Evolutionary conservation across 2,113 vertebrate genomes (phyloP).

Genomic region (Leuciscus idus): DNA sequence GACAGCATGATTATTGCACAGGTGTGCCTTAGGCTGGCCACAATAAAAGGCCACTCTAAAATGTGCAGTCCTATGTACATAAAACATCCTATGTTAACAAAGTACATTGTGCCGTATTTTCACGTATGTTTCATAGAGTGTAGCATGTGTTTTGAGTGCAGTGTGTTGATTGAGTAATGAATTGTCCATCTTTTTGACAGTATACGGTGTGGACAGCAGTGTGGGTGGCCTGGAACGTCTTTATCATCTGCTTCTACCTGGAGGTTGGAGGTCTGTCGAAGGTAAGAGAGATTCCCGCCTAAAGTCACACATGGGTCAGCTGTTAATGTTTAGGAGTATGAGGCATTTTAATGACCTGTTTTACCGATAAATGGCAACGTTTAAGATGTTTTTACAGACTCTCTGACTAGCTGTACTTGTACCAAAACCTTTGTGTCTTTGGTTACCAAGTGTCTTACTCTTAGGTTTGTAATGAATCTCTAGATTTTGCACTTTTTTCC

Average conservation of each 20-base stretch:
- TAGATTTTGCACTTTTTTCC: too few species aligned
- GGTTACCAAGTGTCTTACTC: neutral
- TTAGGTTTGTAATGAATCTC: neutral
- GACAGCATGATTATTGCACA: too few species aligned
- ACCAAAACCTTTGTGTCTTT: neutral
- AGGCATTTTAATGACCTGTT: conserved; percentile 5
- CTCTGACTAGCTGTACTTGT: conserved; percentile 2
- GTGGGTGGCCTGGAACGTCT: conserved; percentile 95
- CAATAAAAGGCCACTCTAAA: too few species aligned
- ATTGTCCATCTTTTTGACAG: conserved; percentile 67
- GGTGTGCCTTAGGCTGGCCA: too few species aligned
- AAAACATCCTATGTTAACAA: neutral
- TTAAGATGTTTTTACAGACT: neutral
- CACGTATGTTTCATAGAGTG: neutral
- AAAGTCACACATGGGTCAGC: neutral
- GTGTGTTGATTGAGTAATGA: neutral
- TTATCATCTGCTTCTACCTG: conserved; percentile 93
- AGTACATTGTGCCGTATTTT: neutral
- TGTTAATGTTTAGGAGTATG: neutral
- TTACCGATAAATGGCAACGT: neutral
- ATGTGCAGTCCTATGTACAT: too few species aligned
- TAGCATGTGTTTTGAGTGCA: neutral
- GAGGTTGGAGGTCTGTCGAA: conserved; percentile 90
- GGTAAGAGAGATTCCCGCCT: conserved; percentile 74
- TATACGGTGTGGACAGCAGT: conserved; percentile 87